Conservation (phyloP, 2,797 vertebrate genomes). For the Cetoscarus ocellatus region DNA sequence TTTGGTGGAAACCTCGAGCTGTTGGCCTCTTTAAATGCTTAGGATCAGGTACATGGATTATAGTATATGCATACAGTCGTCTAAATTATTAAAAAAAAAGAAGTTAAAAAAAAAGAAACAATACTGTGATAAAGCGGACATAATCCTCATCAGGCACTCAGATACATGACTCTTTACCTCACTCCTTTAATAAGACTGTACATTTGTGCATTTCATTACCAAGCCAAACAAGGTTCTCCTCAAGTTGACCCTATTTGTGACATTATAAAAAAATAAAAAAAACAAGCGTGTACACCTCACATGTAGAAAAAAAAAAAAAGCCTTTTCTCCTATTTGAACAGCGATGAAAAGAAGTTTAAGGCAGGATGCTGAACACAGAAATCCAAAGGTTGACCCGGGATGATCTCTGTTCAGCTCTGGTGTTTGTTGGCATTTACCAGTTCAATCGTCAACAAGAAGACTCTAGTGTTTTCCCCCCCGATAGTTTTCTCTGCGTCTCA, state of each 20-base stretch:
- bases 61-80: conserved; percentile 32
- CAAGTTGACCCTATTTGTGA: conserved; percentile 60
- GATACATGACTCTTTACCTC: conserved; percentile 61
- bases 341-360: conserved; percentile 95
- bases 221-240: conserved; percentile 70
- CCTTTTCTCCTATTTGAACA: conserved; percentile 88
- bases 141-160: conserved; percentile 72
- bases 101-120: conserved; percentile 30
- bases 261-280: conserved; percentile 66
- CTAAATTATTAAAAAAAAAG: conserved; percentile 28
- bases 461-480: conserved; percentile 77
- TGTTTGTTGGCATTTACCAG: conserved; percentile 85
- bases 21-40: conserved; percentile 56
- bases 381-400: conserved; percentile 84
- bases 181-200: conserved; percentile 75
- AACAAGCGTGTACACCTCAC: conserved; percentile 84
- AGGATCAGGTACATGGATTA: conserved; percentile 39
- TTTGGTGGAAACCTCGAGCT: conserved; percentile 1
- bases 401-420: conserved; percentile 87
- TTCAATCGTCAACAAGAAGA: conserved; percentile 80
- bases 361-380: conserved; percentile 96
- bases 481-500: conserved; percentile 84
- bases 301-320: conserved; percentile 85
- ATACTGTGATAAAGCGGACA: conserved; percentile 67
- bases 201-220: conserved; percentile 78